phyloP scores from a whole-genome alignment of 1,140 invertebrate species.

The Drosophila grimshawi region DNA sequence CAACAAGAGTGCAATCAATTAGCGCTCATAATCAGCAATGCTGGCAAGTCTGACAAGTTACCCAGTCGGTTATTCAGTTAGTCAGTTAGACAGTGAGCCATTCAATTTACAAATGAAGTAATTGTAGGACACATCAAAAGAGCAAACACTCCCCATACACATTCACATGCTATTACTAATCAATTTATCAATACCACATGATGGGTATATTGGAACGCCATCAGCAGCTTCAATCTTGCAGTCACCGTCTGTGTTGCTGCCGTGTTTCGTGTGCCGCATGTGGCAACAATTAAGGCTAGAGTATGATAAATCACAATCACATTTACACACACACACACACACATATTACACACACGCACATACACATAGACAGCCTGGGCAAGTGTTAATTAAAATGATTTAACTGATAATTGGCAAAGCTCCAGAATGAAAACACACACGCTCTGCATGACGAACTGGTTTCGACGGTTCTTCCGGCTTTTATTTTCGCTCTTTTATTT shows the following conservation, averaged over 20 bases:
- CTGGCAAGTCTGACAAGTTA: slow-evolving; percentile 29
- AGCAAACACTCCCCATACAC: slow-evolving; percentile 50
- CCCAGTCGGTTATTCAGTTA: not conserved
- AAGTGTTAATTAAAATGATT: slow-evolving; percentile 82
- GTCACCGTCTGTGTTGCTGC: slow-evolving; percentile 17
- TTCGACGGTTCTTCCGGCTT: slow-evolving; percentile 53
- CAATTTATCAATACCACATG: slow-evolving; percentile 27
- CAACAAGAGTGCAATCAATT: slow-evolving; percentile 73
- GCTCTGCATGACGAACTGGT: slow-evolving; percentile 33
- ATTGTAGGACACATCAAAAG: slow-evolving; percentile 72
- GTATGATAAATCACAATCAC: slow-evolving; percentile 72
- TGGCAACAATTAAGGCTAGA: slow-evolving; percentile 31
- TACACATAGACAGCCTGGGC: slow-evolving; percentile 32
- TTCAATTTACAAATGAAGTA: slow-evolving; percentile 75
- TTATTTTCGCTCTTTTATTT: slow-evolving; percentile 31
- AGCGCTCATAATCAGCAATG: slow-evolving; percentile 57
- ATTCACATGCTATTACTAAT: slow-evolving; percentile 31
- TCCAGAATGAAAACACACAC: slow-evolving; percentile 71
- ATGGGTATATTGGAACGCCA: slow-evolving; percentile 22
- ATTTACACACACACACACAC: slow-evolving; percentile 28
- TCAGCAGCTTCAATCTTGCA: slow-evolving; percentile 22
- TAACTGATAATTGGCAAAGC: slow-evolving; percentile 78
- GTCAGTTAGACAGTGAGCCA: slow-evolving; percentile 25
- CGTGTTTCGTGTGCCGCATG: slow-evolving; percentile 29
- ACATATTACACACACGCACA: slow-evolving; percentile 21